Conservation (phyloP, 2,888 invertebrate genomes). For the Mycogona germanica region DNA sequence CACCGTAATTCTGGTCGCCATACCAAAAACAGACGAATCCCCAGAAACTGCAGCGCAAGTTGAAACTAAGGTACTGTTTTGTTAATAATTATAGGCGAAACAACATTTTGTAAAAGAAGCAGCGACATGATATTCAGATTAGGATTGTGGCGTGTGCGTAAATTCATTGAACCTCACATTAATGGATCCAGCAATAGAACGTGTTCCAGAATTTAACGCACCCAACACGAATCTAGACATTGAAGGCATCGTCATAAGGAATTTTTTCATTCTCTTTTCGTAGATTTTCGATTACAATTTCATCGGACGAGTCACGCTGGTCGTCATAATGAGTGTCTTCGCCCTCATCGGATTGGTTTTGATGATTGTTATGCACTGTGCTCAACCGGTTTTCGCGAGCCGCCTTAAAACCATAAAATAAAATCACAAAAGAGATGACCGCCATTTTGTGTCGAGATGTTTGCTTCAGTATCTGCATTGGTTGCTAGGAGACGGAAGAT, state of each 20-base stretch:
- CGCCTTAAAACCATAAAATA: background rate
- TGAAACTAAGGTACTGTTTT: background rate
- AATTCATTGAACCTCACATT: too few species aligned
- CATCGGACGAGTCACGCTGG: conserved; percentile 2
- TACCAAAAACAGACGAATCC: background rate
- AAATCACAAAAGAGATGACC: too few species aligned
- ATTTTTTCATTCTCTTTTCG: background rate
- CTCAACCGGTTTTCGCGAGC: background rate
- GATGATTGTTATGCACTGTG: background rate
- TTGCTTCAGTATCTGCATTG: too few species aligned
- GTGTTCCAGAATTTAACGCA: too few species aligned
- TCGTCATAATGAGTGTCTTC: background rate
- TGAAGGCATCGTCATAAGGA: too few species aligned
- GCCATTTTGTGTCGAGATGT: too few species aligned
- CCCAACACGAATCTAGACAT: too few species aligned
- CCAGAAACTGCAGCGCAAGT: background rate
- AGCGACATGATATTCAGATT: too few species aligned
- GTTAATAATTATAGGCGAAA: background rate
- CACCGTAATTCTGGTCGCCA: background rate
- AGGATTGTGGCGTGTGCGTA: too few species aligned
- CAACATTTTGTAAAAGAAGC: background rate
- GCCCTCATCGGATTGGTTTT: background rate
- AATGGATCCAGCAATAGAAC: too few species aligned
- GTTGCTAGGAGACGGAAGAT: too few species aligned
- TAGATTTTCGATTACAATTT: conserved; percentile 3